These are phyloP conservation scores for Lycodopsis pacificus DNA, from an alignment of 2,797 vertebrate species.

Conservation along the genomic window DNA sequence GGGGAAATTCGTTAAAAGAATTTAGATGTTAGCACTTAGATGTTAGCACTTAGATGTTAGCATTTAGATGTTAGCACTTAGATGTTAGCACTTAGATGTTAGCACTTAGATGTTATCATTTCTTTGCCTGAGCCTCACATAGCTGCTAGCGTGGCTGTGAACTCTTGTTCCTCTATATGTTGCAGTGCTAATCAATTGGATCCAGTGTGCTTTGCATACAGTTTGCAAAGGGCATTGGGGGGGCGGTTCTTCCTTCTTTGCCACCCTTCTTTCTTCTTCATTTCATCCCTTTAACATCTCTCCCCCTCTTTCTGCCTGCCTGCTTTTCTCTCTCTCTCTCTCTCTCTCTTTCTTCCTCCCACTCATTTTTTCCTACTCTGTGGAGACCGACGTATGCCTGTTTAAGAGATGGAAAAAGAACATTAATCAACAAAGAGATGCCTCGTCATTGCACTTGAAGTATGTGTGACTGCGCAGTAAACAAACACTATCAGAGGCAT, in stretches of 20 bases:
- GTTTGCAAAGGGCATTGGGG: background rate
- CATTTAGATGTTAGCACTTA: too few relatives aligned
- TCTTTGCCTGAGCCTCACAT: background rate
- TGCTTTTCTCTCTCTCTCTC: background rate
- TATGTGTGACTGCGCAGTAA: slow-evolving; percentile 40
- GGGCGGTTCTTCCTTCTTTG: background rate
- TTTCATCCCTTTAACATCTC: background rate
- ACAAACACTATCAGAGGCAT: slow-evolving; percentile 72
- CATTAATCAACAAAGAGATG: slow-evolving; percentile 77
- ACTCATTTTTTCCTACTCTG: slow-evolving; percentile 44
- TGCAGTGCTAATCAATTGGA: slow-evolving; percentile 6
- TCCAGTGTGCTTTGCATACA: background rate
- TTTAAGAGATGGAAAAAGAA: slow-evolving; percentile 53
- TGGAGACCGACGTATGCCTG: slow-evolving; percentile 62
- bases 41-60: background rate
- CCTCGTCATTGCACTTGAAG: slow-evolving; percentile 57
- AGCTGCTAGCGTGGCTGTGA: background rate
- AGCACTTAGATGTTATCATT: background rate
- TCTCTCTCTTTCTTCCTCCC: slow-evolving; percentile 45
- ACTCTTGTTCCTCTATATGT: background rate
- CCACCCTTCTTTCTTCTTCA: background rate
- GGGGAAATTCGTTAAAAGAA: too few relatives aligned
- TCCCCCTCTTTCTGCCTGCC: slow-evolving; percentile 41
- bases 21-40: too few relatives aligned
- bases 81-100: too few relatives aligned